Conservation (phyloP, 1,140 invertebrate species). For the Epicauta chinensis region DNA sequence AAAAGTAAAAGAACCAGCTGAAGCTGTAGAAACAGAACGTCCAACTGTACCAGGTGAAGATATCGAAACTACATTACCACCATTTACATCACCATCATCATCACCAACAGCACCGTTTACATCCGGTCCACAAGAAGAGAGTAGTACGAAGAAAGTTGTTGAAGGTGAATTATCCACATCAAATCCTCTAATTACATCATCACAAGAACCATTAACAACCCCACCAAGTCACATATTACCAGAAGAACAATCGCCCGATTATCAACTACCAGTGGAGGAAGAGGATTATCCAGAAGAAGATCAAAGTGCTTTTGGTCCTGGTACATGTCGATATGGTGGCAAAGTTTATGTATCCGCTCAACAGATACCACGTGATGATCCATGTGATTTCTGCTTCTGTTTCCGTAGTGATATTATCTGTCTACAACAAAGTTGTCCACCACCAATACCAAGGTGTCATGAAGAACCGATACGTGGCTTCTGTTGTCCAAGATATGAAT, state of each 20-base stretch:
- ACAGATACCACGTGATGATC: slow-evolving; percentile 88
- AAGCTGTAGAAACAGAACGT: slow-evolving; percentile 11
- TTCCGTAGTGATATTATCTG: slow-evolving; percentile 94
- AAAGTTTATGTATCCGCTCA: slow-evolving; percentile 90
- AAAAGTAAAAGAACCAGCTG: slow-evolving; percentile 11
- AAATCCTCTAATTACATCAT: slow-evolving; percentile 6
- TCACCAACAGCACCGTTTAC: slow-evolving; percentile 12
- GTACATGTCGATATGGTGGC: slow-evolving; percentile 84
- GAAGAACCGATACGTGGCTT: slow-evolving; percentile 88
- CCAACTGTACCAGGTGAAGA: slow-evolving; percentile 7
- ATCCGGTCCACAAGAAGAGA: slow-evolving; percentile 6
- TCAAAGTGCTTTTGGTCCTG: slow-evolving; percentile 69
- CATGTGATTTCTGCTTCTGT: slow-evolving; percentile 96
- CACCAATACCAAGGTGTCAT: slow-evolving; percentile 82
- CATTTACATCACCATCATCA: slow-evolving; percentile 9
- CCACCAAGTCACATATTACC: slow-evolving; percentile 8
- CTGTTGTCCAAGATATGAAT: slow-evolving; percentile 92
- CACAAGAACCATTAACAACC: slow-evolving; percentile 21
- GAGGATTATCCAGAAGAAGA: slow-evolving; percentile 67
- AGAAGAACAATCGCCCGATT: slow-evolving; percentile 39
- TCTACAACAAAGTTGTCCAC: slow-evolving; percentile 89
- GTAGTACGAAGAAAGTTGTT: slow-evolving; percentile 22
- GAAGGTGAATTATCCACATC: slow-evolving; percentile 33
- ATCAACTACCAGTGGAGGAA: slow-evolving; percentile 38
- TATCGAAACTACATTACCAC: slow-evolving; percentile 9